These are phyloP conservation scores for Nothoprocta pentlandii DNA, from an alignment of 2,113 vertebrate genomes.

Conservation along the genomic window DNA sequence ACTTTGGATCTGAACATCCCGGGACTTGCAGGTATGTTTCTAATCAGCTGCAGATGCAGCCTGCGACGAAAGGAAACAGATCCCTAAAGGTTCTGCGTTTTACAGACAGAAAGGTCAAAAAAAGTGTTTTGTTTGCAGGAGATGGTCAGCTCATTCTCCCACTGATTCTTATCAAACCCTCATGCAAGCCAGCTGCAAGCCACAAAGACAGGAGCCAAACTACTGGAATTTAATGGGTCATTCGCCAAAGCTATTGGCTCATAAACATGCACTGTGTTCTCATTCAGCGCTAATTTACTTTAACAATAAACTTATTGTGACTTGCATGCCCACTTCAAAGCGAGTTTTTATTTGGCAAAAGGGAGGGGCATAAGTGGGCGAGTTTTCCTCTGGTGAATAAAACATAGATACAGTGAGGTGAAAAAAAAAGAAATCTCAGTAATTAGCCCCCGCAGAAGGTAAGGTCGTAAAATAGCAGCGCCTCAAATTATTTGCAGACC, in stretches of 20 bases:
- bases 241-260: slow-evolving; percentile 58
- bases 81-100: slow-evolving; percentile 1
- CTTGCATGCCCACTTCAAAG: slow-evolving; percentile 63
- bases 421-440: slow-evolving; percentile 49
- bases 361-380: slow-evolving; percentile 22
- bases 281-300: slow-evolving; percentile 62
- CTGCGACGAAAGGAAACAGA: slow-evolving; percentile 27
- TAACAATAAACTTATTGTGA: slow-evolving; percentile 72
- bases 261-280: slow-evolving; percentile 53
- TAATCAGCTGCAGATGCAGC: slow-evolving; percentile 62
- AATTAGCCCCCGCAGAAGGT: slow-evolving; percentile 68
- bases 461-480: slow-evolving; percentile 65
- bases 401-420: slow-evolving; percentile 60
- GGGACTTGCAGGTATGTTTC: slow-evolving; percentile 64
- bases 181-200: not conserved
- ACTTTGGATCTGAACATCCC: slow-evolving; percentile 50
- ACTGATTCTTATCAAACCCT: slow-evolving; percentile 60
- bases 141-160: slow-evolving; percentile 41
- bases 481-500: slow-evolving; percentile 81
- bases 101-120: slow-evolving; percentile 34
- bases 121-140: slow-evolving; percentile 18
- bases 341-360: slow-evolving; percentile 55
- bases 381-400: slow-evolving; percentile 59
- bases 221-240: slow-evolving; percentile 69
- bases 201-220: slow-evolving; percentile 50